phyloP scores from a whole-genome alignment of 1,140 invertebrate genomes.

The Campoletis sonorensis region DNA sequence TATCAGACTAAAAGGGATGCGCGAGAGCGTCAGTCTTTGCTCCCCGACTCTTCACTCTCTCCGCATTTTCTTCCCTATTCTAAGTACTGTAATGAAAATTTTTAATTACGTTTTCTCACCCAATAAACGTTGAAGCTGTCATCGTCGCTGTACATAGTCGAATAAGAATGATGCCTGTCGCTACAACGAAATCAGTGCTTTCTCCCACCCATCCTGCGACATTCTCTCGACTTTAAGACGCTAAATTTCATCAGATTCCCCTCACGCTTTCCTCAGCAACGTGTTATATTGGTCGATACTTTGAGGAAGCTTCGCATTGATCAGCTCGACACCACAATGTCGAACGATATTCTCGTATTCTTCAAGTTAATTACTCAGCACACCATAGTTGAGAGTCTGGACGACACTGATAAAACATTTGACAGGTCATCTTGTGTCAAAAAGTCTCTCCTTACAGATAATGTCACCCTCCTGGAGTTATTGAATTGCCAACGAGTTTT shows the following conservation, averaged over 20 bases:
- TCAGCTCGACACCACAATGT: background rate
- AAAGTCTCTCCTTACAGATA: background rate
- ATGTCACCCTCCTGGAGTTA: no score
- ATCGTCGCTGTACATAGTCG: background rate
- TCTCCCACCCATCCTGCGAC: background rate
- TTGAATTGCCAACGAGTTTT: no score
- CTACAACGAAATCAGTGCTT: slow-evolving; percentile 25
- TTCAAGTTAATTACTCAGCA: slow-evolving; percentile 22
- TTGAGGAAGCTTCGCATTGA: background rate
- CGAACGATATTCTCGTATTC: background rate
- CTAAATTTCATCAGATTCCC: background rate
- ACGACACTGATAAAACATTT: slow-evolving; percentile 8
- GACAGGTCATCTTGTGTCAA: slow-evolving; percentile 3
- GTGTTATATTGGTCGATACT: background rate
- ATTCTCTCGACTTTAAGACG: background rate
- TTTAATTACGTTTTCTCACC: slow-evolving; percentile 35
- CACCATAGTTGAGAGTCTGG: background rate
- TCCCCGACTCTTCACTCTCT: background rate
- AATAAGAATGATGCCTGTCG: background rate
- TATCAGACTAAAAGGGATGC: slow-evolving; percentile 19
- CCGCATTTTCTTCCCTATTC: background rate
- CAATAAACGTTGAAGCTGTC: background rate
- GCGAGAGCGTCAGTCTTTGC: background rate
- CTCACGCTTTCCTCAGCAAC: slow-evolving; percentile 1
- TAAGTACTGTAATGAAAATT: slow-evolving; percentile 39